phyloP scores from a whole-genome alignment of 2,113 vertebrate genomes.

The Ancistrus triradiatus region DNA sequence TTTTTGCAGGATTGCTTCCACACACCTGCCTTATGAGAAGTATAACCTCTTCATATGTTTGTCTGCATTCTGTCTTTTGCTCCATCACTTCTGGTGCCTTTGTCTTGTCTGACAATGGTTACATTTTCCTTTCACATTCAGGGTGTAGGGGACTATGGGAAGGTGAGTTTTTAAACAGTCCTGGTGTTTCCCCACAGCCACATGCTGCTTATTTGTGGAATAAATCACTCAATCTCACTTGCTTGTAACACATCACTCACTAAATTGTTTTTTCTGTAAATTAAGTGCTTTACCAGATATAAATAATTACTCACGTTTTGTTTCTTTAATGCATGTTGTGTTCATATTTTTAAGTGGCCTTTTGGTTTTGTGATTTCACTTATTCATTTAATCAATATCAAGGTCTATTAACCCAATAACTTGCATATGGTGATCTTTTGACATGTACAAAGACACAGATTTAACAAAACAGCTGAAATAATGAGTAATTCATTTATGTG shows the following conservation, averaged over 20 bases:
- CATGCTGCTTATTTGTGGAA: conserved; percentile 40
- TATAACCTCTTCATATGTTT: no score
- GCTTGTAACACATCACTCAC: conserved; percentile 16
- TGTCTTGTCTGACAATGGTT: conserved; percentile 47
- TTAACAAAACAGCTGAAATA: not conserved
- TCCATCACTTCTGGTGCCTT: no score
- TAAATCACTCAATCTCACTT: conserved; percentile 17
- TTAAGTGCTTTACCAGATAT: no score
- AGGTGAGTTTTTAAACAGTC: conserved; percentile 65
- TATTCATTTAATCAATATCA: no score
- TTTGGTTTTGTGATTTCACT: not conserved
- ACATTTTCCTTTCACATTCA: conserved; percentile 58
- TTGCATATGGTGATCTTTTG: not conserved
- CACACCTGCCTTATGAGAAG: no score
- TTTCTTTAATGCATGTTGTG: conserved; percentile 29
- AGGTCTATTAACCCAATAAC: not conserved
- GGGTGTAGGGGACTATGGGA: conserved; percentile 61
- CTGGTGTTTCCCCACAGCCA: conserved; percentile 42
- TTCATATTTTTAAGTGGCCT: not conserved
- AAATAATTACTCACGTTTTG: no score
- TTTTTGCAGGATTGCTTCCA: no score
- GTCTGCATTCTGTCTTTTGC: no score
- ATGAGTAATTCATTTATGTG: no score
- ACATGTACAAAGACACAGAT: not conserved
- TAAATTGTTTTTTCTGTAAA: conserved; percentile 22